Percentiles rank a stretch among this genome's conserved stretches.
phyloP scores from a whole-genome alignment of 2,113 vertebrate species.

The Antechinus stuartii region DNA sequence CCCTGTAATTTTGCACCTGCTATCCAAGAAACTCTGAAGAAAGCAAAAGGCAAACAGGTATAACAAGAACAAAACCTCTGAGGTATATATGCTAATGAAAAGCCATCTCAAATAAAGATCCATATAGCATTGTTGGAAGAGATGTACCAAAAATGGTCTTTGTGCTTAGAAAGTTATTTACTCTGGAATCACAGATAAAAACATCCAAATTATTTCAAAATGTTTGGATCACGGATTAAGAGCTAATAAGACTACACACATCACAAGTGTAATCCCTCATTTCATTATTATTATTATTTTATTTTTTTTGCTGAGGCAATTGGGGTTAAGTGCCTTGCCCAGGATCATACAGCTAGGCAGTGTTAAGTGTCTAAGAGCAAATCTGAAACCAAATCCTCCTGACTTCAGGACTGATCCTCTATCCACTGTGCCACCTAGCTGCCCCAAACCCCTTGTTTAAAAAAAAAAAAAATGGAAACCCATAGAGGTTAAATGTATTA shows the following conservation, averaged over 20 bases:
- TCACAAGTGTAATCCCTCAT: neutral
- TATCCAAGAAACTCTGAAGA: neutral
- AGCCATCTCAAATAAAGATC: neutral
- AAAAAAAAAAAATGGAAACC: neutral
- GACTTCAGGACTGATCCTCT: too few relatives aligned
- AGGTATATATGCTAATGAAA: neutral
- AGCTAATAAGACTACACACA: neutral
- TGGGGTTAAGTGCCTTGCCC: too few relatives aligned
- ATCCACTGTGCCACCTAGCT: too few relatives aligned
- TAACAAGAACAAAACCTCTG: neutral
- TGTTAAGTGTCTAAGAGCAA: too few relatives aligned
- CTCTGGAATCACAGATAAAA: neutral
- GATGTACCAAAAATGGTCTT: neutral
- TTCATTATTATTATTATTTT: neutral
- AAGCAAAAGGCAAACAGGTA: neutral
- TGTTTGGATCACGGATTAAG: neutral
- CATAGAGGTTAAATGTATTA: neutral
- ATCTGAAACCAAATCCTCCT: too few relatives aligned
- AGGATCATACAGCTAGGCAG: too few relatives aligned
- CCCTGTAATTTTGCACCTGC: neutral
- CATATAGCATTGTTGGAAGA: neutral
- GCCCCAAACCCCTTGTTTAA: neutral
- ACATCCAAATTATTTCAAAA: neutral
- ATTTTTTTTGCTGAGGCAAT: too few relatives aligned
- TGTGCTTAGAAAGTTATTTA: neutral